phyloP scores from a whole-genome alignment of 2,888 invertebrate species.

The Litoditis marina region DNA sequence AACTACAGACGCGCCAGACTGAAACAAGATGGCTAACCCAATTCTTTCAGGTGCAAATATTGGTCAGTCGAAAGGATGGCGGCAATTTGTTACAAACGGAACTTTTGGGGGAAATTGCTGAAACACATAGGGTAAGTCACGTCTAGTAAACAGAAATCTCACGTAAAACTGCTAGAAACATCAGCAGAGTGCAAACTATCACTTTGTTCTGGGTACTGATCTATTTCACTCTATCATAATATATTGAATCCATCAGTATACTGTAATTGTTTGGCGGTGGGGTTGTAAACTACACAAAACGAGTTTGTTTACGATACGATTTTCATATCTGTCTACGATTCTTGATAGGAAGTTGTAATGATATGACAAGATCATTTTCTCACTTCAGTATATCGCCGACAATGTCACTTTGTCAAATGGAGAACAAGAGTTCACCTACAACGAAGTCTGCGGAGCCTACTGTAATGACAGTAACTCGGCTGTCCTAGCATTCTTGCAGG shows the following conservation, averaged over 20 bases:
- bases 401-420: constrained; percentile 39
- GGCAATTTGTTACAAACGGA: constrained; percentile 42
- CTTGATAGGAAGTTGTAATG: too few relatives aligned
- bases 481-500: constrained; percentile 53
- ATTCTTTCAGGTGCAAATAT: constrained; percentile 57
- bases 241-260: too few relatives aligned
- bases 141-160: neutral
- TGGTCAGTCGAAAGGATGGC: constrained; percentile 53
- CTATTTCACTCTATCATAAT: neutral
- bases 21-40: neutral
- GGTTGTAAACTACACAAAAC: too few relatives aligned
- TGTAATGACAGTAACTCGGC: constrained; percentile 58
- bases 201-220: neutral
- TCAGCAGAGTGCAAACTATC: too few relatives aligned
- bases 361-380: neutral
- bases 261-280: too few relatives aligned
- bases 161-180: neutral
- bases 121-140: constrained; percentile 30
- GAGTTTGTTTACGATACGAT: too few relatives aligned
- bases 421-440: constrained; percentile 29
- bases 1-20: neutral
- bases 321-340: neutral
- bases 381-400: constrained; percentile 32
- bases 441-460: constrained; percentile 55
- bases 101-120: constrained; percentile 43